These are phyloP conservation scores for Lepidocyrtinus sp. DNA, from an alignment of 2,888 invertebrate species.

Conservation along the genomic window DNA sequence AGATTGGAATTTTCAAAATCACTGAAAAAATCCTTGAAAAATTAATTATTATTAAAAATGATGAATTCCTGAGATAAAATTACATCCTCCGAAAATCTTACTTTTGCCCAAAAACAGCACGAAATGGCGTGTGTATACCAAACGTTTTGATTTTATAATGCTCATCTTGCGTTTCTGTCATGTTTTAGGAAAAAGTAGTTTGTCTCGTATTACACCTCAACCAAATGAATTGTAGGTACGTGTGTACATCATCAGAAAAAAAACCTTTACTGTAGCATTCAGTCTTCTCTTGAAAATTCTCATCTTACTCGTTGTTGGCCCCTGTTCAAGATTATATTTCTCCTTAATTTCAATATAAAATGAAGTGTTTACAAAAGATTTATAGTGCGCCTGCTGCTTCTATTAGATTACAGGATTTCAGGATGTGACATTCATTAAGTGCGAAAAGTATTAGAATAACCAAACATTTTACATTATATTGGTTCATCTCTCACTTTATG, in stretches of 20 bases:
- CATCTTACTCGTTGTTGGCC: background rate
- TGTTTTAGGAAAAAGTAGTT: no score
- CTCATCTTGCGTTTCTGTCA: no score
- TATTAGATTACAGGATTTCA: slow-evolving; percentile 5
- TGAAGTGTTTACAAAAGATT: slow-evolving; percentile 15
- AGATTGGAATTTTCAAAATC: no score
- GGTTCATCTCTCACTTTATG: slow-evolving; percentile 9
- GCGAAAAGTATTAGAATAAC: slow-evolving; percentile 32
- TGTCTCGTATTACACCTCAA: no score
- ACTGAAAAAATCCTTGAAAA: no score
- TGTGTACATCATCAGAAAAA: no score
- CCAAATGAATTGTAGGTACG: no score
- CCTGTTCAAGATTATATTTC: background rate
- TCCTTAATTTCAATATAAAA: slow-evolving; percentile 40
- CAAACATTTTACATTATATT: background rate
- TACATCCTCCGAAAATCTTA: background rate
- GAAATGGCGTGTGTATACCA: no score
- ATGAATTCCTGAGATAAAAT: background rate
- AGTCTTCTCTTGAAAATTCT: background rate
- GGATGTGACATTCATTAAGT: slow-evolving; percentile 49
- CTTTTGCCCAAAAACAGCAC: background rate
- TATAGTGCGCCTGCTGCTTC: background rate
- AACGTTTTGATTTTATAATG: no score
- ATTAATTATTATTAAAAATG: no score
- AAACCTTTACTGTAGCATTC: background rate